A percentile compares a stretch with the other conserved stretches of the same genome.
These are phyloP conservation scores for Tubulanus polymorphus DNA, from an alignment of 2,888 invertebrate species.

Conservation along the genomic window DNA sequence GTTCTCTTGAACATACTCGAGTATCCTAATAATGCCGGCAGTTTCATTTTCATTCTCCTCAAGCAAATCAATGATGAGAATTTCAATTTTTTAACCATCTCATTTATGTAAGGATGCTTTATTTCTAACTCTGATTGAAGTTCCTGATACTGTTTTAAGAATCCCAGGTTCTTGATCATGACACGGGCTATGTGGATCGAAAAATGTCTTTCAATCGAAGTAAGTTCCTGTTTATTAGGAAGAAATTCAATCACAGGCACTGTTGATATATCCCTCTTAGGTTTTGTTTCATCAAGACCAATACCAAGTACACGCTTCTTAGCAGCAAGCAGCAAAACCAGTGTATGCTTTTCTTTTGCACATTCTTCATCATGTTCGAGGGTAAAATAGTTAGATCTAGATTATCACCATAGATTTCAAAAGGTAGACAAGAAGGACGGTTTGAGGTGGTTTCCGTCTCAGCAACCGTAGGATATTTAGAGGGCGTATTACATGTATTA, in stretches of 20 bases:
- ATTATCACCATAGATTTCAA: constrained; percentile 6
- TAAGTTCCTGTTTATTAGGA: no score
- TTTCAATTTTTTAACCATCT: constrained; percentile 11
- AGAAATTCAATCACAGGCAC: no score
- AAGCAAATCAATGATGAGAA: constrained; percentile 16
- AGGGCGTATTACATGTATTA: no score
- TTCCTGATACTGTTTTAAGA: no score
- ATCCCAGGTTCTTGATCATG: no score
- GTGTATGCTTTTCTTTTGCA: constrained; percentile 9
- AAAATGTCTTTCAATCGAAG: no score
- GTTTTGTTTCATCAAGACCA: constrained; percentile 4
- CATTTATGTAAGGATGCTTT: constrained; percentile 11
- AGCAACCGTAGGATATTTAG: no score
- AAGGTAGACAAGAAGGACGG: no score
- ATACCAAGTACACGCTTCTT: constrained; percentile 5
- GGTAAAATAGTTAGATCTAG: constrained; percentile 9
- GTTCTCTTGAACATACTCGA: constrained; percentile 11
- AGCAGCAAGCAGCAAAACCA: constrained; percentile 8
- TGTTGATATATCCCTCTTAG: constrained; percentile 2
- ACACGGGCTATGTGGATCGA: no score
- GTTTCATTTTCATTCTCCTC: constrained; percentile 19
- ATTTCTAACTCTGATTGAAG: no score
- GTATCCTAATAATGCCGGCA: constrained; percentile 16
- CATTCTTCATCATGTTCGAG: constrained; percentile 4
- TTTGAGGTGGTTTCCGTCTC: no score